Evolutionary conservation across 2,113 vertebrate species (phyloP).

Genomic region (Zosterops pallidus): DNA sequence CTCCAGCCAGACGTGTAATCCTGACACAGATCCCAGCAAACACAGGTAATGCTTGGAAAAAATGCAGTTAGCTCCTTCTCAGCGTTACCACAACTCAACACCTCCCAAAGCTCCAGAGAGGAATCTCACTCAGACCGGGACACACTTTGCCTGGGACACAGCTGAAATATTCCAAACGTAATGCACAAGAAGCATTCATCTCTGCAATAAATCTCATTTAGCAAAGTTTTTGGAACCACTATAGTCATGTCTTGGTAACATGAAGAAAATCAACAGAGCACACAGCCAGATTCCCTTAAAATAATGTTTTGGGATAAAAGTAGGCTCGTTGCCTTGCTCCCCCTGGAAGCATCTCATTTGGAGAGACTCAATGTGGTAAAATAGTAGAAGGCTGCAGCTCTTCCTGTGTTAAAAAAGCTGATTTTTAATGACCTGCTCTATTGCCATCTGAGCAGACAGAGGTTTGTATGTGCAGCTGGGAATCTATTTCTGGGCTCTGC

Average conservation of each 20-base stretch:
- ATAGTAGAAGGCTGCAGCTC: not conserved
- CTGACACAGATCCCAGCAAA: not conserved
- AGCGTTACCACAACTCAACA: not conserved
- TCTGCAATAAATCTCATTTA: not conserved
- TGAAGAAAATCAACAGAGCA: not conserved
- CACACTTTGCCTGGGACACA: accelerated
- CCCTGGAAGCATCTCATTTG: not conserved
- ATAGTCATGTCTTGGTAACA: accelerated
- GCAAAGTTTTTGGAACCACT: not conserved
- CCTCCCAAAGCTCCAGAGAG: not conserved
- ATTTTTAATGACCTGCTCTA: not conserved
- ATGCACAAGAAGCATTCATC: not conserved
- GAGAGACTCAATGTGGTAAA: not conserved
- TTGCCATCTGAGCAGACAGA: not conserved
- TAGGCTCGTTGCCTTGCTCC: not conserved
- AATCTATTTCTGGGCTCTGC: not conserved
- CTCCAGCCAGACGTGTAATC: not conserved
- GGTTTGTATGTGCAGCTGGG: not conserved
- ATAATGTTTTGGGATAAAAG: not conserved
- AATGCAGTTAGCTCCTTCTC: not conserved
- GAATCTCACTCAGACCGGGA: not conserved
- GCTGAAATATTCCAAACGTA: not conserved
- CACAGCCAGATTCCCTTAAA: not conserved
- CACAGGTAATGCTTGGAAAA: not conserved
- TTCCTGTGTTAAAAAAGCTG: not conserved